A percentile compares a stretch with the other conserved stretches of the same genome.
These are phyloP conservation scores for Gymnorhina tibicen DNA, from an alignment of 2,113 vertebrate genomes.

Conservation along the genomic window DNA sequence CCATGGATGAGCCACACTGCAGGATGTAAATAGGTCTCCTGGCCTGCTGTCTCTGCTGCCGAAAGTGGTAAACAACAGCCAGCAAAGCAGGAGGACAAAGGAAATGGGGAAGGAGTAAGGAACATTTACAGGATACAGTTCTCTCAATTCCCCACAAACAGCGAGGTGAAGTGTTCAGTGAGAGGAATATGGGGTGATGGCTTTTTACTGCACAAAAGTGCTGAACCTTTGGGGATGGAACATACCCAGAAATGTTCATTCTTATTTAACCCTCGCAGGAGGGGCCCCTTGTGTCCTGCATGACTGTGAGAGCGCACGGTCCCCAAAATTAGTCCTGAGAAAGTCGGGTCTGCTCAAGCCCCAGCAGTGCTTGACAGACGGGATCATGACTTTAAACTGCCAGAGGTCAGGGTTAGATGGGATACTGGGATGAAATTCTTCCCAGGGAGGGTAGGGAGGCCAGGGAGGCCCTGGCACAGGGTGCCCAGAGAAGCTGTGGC, in stretches of 20 bases:
- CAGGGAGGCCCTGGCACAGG: neutral
- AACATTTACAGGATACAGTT: neutral
- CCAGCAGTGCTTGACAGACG: neutral
- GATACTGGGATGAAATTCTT: neutral
- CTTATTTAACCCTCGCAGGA: neutral
- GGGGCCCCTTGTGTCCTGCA: neutral
- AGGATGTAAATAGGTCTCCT: neutral
- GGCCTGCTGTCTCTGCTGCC: neutral
- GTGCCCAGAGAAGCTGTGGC: neutral
- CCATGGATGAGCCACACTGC: neutral
- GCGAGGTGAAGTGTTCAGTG: neutral
- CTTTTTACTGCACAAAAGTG: neutral
- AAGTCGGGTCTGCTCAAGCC: neutral
- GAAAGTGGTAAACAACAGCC: neutral
- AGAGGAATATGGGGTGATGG: neutral
- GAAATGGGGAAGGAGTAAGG: neutral
- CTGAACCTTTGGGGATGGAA: neutral
- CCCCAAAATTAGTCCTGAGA: neutral
- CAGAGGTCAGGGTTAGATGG: neutral
- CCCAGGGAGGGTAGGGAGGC: rapidly evolving
- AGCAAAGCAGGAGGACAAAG: neutral
- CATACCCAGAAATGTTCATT: neutral
- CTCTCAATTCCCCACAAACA: neutral
- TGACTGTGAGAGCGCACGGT: neutral
- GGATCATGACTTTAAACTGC: neutral